Percentiles rank a stretch among this genome's conserved stretches.
phyloP scores from a whole-genome alignment of 2,113 vertebrate species.

The Tychaedon coryphoeus region DNA sequence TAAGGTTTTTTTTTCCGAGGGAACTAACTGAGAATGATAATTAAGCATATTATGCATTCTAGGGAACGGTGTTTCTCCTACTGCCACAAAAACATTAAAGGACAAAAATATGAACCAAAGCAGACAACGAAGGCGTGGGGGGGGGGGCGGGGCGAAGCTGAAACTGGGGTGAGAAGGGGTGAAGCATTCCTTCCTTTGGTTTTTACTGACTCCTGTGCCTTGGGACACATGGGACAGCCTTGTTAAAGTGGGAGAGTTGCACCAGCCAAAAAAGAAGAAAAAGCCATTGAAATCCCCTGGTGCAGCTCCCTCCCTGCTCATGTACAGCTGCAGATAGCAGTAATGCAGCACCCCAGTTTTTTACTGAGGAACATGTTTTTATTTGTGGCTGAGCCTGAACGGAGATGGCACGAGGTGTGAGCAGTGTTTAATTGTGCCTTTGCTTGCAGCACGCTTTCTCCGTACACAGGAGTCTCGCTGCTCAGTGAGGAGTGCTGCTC shows the following conservation, averaged over 20 bases:
- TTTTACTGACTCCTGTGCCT: neutral
- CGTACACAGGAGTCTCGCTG: fast-evolving
- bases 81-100: slow-evolving; percentile 33
- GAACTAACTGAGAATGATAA: slow-evolving; percentile 50
- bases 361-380: neutral
- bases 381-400: neutral
- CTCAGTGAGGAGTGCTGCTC: fast-evolving
- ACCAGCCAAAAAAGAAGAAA: neutral
- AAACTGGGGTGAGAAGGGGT: neutral
- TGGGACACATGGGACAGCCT: neutral
- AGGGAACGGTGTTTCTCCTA: slow-evolving; percentile 23
- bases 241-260: neutral
- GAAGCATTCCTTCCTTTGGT: neutral
- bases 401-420: fast-evolving
- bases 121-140: neutral
- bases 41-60: slow-evolving; percentile 58
- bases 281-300: neutral
- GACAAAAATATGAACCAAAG: slow-evolving; percentile 25
- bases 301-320: neutral
- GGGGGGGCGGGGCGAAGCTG: neutral
- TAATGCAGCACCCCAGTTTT: neutral
- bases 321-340: neutral
- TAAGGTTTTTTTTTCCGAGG: slow-evolving; percentile 30
- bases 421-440: neutral
- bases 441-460: neutral